Conservation (phyloP, 2,888 invertebrate genomes). For the Nesidiocoris tenuis region DNA sequence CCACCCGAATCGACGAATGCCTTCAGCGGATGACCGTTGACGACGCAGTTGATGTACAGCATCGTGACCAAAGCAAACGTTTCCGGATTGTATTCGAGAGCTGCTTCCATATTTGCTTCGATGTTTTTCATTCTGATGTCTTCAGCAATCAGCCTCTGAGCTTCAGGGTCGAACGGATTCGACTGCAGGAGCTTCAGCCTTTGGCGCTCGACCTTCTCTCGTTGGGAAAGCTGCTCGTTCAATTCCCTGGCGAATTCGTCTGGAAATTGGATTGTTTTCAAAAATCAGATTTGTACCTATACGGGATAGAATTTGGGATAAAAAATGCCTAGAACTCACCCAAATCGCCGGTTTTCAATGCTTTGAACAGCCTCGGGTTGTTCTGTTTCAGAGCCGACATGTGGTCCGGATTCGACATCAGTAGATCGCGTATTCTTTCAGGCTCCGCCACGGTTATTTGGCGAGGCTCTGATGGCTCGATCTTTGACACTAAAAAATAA, state of each 20-base stretch:
- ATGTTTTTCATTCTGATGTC: conserved; percentile 95
- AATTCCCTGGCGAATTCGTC: conserved; percentile 78
- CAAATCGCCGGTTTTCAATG: conserved; percentile 78
- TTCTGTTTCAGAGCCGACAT: conserved; percentile 87
- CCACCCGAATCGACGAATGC: conserved; percentile 95
- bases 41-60: conserved; percentile 95
- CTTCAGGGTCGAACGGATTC: conserved; percentile 93
- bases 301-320: not conserved
- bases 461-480: conserved; percentile 10
- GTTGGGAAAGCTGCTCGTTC: conserved; percentile 76
- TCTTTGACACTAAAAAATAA: too few relatives aligned
- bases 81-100: conserved; percentile 98
- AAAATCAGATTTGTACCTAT: not conserved
- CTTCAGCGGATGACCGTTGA: conserved; percentile 94
- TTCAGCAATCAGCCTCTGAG: conserved; percentile 91
- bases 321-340: conserved; percentile 57
- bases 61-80: conserved; percentile 96
- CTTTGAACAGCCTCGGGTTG: conserved; percentile 89
- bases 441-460: conserved; percentile 37
- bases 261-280: conserved; percentile 53
- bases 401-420: conserved; percentile 86
- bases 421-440: conserved; percentile 78
- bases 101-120: conserved; percentile 97
- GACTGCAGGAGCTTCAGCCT: conserved; percentile 85
- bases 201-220: conserved; percentile 80